Conservation (phyloP, 2,888 invertebrate species). For the Sphaerophoria rueppellii region DNA sequence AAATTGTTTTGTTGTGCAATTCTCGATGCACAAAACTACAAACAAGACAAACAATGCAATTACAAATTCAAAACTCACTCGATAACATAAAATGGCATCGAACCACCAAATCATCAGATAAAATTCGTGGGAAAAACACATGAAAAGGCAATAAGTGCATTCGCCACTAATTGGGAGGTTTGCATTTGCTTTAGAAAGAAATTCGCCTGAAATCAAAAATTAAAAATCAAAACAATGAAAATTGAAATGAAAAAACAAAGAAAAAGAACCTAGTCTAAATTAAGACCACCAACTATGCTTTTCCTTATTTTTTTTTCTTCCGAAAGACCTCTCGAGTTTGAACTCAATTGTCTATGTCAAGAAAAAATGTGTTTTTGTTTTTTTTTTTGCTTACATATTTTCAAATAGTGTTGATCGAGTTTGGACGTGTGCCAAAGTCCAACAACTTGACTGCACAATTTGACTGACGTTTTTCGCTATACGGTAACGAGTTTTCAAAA, state of each 20-base stretch:
- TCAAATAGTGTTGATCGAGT: constrained; percentile 36
- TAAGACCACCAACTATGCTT: constrained; percentile 26
- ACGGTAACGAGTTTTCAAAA: constrained; percentile 60
- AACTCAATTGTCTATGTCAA: constrained; percentile 43
- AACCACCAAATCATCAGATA: background rate
- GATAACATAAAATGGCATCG: constrained; percentile 1
- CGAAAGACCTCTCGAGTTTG: constrained; percentile 9
- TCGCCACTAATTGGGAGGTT: constrained; percentile 58
- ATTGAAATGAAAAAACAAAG: background rate
- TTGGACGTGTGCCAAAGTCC: constrained; percentile 52
- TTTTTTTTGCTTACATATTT: background rate
- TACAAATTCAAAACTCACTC: constrained; percentile 33
- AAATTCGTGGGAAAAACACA: constrained; percentile 16
- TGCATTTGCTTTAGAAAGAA: constrained; percentile 34
- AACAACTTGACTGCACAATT: constrained; percentile 32
- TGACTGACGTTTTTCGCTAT: constrained; percentile 65
- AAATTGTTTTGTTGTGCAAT: constrained; percentile 51
- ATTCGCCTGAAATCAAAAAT: constrained; percentile 1
- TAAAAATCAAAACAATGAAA: too few relatives aligned
- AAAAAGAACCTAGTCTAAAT: constrained; percentile 14
- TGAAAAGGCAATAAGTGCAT: constrained; percentile 35
- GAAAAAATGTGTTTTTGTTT: constrained; percentile 37
- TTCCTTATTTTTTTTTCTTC: background rate
- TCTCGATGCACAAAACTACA: constrained; percentile 21
- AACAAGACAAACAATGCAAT: constrained; percentile 15